A percentile compares a stretch with the other conserved stretches of the same genome.
These are phyloP conservation scores for Dicycla oo DNA, from an alignment of 2,888 invertebrate genomes.

Conservation along the genomic window DNA sequence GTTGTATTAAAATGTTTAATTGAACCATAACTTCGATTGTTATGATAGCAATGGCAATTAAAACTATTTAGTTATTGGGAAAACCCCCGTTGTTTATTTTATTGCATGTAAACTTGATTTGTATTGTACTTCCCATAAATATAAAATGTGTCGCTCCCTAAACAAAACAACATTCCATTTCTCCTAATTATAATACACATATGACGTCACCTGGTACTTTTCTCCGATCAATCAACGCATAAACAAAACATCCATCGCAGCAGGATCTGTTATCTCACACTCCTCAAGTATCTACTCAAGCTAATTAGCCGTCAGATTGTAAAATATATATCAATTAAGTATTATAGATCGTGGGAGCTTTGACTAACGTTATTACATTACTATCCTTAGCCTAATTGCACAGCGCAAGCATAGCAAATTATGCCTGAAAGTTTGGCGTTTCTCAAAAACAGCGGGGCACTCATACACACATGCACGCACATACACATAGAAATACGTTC, in stretches of 20 bases:
- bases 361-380: slow-evolving; percentile 23
- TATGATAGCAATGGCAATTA: neutral
- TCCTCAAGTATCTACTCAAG: slow-evolving; percentile 43
- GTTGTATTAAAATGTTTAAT: slow-evolving; percentile 10
- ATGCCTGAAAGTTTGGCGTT: slow-evolving; percentile 26
- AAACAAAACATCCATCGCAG: slow-evolving; percentile 52
- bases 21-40: slow-evolving; percentile 10
- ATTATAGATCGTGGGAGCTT: slow-evolving; percentile 52
- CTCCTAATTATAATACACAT: slow-evolving; percentile 33
- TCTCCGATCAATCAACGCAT: slow-evolving; percentile 52
- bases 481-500: no score
- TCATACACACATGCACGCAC: no score
- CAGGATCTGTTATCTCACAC: slow-evolving; percentile 50
- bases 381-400: slow-evolving; percentile 12
- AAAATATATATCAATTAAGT: slow-evolving; percentile 44
- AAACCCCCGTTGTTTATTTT: neutral
- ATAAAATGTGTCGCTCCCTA: neutral
- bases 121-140: neutral
- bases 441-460: neutral
- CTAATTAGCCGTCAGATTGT: slow-evolving; percentile 44
- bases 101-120: slow-evolving; percentile 11
- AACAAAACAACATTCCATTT: slow-evolving; percentile 41
- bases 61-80: neutral
- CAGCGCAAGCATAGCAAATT: slow-evolving; percentile 5
- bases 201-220: slow-evolving; percentile 41